Base-by-base conservation (phyloP, 2,888 invertebrate genomes). In the Oligia latruncula region DNA sequence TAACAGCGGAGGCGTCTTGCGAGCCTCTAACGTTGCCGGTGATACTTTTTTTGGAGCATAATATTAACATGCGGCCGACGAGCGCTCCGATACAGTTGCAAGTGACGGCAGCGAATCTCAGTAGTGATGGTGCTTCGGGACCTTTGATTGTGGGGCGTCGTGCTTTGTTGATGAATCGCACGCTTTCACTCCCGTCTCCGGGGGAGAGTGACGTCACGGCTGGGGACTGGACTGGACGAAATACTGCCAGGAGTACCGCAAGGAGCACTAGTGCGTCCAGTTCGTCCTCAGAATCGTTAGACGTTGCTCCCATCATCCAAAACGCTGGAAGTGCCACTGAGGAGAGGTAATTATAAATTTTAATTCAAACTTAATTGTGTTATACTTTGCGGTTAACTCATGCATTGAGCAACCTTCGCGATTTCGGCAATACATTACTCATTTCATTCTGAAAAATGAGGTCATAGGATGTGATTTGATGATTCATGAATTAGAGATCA, bases 31-130 rank as follows among this genome's bases (percentile, higher is more conserved):
- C 97, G 23, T 90, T 97, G 83, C 97, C 97, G 67, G 97, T 97
- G 71, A 96, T 97, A 90, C 91, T 97, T 70, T 97, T 97, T 88
- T 90, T 97, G 83, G 97, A 97, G 83, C 96, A 96, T 88, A 95
- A 96, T 83, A 95, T 96, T 66, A 96, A 96, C 80, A 94, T 96
- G 94, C 92, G 96, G 64, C 97, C 97, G 55, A 96, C 96, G 0
- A 96, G 96, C 88, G 95, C 96, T 20, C 97, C 97, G 4, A 95
- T 97, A 90, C 96, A 96, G 88, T 91, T 96, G 83, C 96, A 96
- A 92, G 95, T 96, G 67, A 96, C 96, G 29, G 95, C 96, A 43
- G 95, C 96, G 3, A 96, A 96, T 92, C 90, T 96, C n/a, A 96
- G 94, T 84, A 94, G 92, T 75, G 96, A 95, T 86, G 95, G 95